Evolutionary conservation across 2,888 invertebrate species (phyloP).

Genomic region (Halictus ligatus): DNA sequence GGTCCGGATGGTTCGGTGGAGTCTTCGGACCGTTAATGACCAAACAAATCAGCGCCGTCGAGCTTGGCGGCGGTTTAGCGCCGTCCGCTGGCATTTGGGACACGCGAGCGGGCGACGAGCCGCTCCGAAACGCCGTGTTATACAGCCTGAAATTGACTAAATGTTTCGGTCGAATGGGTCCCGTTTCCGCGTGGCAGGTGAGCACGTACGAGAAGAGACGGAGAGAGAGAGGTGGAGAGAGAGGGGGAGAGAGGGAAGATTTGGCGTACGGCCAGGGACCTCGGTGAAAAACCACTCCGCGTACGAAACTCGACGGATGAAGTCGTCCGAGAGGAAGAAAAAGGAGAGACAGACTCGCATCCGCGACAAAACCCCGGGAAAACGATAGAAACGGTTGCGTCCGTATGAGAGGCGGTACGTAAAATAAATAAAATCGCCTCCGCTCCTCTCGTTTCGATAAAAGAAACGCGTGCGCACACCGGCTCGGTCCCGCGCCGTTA

Average conservation of each 20-base stretch:
- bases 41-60: neutral
- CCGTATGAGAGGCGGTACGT: neutral
- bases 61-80: neutral
- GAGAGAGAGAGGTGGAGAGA: neutral
- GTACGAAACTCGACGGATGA: slow-evolving; percentile 55
- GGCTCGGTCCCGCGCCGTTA: no score
- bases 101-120: slow-evolving; percentile 20
- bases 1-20: neutral
- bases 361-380: neutral
- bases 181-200: slow-evolving; percentile 56
- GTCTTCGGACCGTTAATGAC: neutral
- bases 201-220: slow-evolving; percentile 39
- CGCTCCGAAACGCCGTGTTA: slow-evolving; percentile 3
- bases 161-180: slow-evolving; percentile 49
- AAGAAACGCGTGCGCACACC: no score
- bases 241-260: slow-evolving; percentile 26
- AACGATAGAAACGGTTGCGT: neutral
- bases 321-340: slow-evolving; percentile 30
- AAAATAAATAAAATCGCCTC: slow-evolving; percentile 7
- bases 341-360: neutral
- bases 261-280: slow-evolving; percentile 67
- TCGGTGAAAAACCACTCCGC: slow-evolving; percentile 48
- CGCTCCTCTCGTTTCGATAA: neutral
- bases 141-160: slow-evolving; percentile 21
- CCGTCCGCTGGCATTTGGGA: neutral